Evolutionary conservation across 1,140 invertebrate genomes (phyloP), one percentile per base, ranked within the genome.

Genomic region (Drosophila guanche): DNA sequence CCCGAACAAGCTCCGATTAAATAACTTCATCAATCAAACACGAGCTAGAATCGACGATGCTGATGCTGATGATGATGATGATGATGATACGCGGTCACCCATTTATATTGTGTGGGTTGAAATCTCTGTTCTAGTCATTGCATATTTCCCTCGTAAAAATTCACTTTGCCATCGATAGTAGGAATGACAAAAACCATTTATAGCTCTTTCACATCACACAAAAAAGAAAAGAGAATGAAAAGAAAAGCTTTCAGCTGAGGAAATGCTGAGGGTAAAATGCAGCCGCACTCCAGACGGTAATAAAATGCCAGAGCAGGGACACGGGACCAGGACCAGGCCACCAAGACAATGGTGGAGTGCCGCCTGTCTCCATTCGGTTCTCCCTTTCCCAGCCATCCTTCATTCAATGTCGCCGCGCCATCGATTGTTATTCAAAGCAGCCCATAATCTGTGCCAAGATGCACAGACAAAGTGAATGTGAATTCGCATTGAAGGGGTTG

Each of bases 361-460:
- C 5, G 25, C 48, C 56, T 62, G 63, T 60, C 52, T 65, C 68
- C 61, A 67, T 66, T 27, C 25, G 25, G 5, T 27, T 27, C 25
- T 27, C 5, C 33, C 10, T n/a, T n/a, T 12, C 33, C 33, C 10
- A 20, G 16, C 16, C 16, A 20, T 20, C 16, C 16, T 20, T 20
- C 16, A 20, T 37, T 0, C 71, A 74, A 70, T 89, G 86, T 90
- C 80, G 86, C 74, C 80, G 86, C 77, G 69, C 81, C 68, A 86
- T 85, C 81, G 81, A 85, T 85, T 85, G 81, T 86, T 85, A 85
- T 85, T 90, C 88, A 86, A 90, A 90, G 88, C 78, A 83, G 78
- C 70, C 76, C 73, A 90, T 90, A 89, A 89, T 88, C 78, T 81
- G 62, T 79, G 80, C 65, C 75, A 79, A 78, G 81, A 66, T 53